Evolutionary conservation across 2,888 invertebrate species (phyloP).

Genomic region (Zhengitettix transpicula): DNA sequence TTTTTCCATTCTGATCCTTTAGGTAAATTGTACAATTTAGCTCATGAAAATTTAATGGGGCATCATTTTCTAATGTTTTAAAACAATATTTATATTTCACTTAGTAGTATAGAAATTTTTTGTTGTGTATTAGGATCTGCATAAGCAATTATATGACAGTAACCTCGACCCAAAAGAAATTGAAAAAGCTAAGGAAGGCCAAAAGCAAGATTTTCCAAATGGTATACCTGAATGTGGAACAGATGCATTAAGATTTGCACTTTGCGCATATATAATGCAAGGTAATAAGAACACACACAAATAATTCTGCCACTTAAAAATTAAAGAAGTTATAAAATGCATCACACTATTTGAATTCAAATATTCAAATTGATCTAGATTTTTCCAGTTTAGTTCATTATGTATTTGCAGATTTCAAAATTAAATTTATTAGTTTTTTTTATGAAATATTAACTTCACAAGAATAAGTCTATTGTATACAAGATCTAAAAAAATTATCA

Average conservation of each 20-base stretch:
- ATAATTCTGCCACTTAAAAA: neutral
- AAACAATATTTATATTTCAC: neutral
- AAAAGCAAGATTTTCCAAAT: constrained; percentile 48
- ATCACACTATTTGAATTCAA: neutral
- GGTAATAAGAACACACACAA: constrained; percentile 21
- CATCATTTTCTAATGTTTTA: neutral
- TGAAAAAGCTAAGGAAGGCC: constrained; percentile 48
- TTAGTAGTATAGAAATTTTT: neutral
- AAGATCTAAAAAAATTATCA: neutral
- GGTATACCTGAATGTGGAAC: constrained; percentile 97
- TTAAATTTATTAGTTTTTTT: no score
- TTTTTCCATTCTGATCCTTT: no score
- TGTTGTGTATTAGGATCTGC: constrained; percentile 32
- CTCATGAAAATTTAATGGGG: neutral
- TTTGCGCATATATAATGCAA: constrained; percentile 77
- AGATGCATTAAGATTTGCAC: constrained; percentile 81
- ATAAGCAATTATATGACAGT: constrained; percentile 53
- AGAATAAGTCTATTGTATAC: no score
- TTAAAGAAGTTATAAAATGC: neutral
- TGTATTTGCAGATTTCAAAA: no score
- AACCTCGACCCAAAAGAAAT: constrained; percentile 78
- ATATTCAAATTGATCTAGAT: no score
- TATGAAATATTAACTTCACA: no score
- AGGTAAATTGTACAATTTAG: neutral
- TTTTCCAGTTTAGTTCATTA: no score